Evolutionary conservation across 2,888 invertebrate genomes (phyloP).

Genomic region (Calameuta idolon): DNA sequence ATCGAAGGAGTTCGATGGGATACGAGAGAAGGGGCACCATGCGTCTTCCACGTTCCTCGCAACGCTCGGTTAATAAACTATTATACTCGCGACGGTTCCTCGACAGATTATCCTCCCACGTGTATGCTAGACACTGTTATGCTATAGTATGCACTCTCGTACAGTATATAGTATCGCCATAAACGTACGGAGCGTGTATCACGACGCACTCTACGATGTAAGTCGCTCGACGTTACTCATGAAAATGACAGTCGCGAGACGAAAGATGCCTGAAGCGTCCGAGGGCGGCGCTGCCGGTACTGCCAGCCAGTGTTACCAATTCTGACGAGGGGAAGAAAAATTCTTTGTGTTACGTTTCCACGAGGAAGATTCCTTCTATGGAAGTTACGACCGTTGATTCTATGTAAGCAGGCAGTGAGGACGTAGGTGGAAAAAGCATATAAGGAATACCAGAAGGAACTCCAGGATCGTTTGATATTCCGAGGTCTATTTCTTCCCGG

Average conservation of each 20-base stretch:
- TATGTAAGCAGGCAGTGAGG: background rate
- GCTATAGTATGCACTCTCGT: background rate
- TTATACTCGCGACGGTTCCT: slow-evolving; percentile 31
- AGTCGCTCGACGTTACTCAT: background rate
- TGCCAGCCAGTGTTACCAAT: background rate
- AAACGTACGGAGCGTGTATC: background rate
- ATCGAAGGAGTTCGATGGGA: slow-evolving; percentile 25
- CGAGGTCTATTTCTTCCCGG: background rate
- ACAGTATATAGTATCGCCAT: background rate
- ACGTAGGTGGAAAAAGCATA: background rate
- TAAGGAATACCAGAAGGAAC: background rate
- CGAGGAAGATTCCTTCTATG: background rate
- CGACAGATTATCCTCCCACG: background rate
- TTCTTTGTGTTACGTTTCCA: background rate
- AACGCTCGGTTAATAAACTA: slow-evolving; percentile 53
- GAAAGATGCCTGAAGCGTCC: background rate
- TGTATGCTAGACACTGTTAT: background rate
- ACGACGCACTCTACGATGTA: background rate
- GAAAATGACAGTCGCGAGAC: background rate
- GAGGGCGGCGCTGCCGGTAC: background rate
- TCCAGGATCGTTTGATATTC: background rate
- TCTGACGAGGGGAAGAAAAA: background rate
- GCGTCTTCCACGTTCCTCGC: slow-evolving; percentile 37
- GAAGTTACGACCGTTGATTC: background rate
- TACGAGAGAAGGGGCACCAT: slow-evolving; percentile 23